A percentile compares a stretch with the other conserved stretches of the same genome.
Conservation (phyloP, 2,888 invertebrate genomes). For the Dolomedes plantarius region DNA sequence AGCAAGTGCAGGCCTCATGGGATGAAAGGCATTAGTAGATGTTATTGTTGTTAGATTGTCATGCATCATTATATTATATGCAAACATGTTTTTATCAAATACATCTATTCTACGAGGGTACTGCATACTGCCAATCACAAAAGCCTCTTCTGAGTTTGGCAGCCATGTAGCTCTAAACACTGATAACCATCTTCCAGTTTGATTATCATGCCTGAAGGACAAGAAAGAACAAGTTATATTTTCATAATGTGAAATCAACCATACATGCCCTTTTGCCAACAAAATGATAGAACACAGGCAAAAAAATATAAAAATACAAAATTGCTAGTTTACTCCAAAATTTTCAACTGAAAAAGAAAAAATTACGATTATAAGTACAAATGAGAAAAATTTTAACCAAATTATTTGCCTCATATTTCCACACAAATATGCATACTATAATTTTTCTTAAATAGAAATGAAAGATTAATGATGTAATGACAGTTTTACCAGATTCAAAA, state of each 20-base stretch:
- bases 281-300: neutral
- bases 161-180: conserved; percentile 78
- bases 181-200: conserved; percentile 78
- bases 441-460: no score
- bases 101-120: conserved; percentile 77
- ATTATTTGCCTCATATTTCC: no score
- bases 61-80: conserved; percentile 75
- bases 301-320: neutral
- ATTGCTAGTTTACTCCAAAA: no score
- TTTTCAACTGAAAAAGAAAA: no score
- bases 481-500: no score
- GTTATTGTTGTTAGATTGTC: conserved; percentile 76
- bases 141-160: conserved; percentile 77
- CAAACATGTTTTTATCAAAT: conserved; percentile 75
- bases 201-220: conserved; percentile 77
- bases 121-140: conserved; percentile 78
- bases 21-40: conserved; percentile 77
- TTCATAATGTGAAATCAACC: no score
- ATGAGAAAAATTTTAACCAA: no score
- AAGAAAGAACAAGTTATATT: no score
- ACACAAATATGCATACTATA: no score
- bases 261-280: no score
- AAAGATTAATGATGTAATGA: no score
- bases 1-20: conserved; percentile 76
- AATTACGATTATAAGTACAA: no score